These are phyloP conservation scores for Saguinus imperator DNA, from an alignment of 2,113 vertebrate species.

Conservation along the genomic window DNA sequence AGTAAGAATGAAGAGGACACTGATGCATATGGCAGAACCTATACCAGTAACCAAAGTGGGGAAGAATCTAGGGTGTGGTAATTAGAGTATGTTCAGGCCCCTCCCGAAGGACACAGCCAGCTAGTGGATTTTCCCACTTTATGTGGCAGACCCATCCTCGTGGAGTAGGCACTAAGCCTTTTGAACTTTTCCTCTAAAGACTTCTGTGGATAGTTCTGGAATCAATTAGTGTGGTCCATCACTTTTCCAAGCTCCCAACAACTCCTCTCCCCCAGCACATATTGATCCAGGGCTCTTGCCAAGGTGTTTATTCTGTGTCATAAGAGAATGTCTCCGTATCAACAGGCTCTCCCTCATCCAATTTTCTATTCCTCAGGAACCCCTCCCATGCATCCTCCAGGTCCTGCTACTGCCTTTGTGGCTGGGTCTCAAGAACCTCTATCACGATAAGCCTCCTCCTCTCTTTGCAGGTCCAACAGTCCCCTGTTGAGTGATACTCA, in stretches of 20 bases:
- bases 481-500: background rate
- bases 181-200: background rate
- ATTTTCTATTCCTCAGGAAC: background rate
- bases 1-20: background rate
- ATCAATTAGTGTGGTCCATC: background rate
- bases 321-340: background rate
- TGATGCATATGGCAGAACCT: background rate
- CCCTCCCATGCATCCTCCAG: no score
- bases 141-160: background rate
- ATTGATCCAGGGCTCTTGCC: background rate
- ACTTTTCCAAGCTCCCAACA: background rate
- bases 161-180: background rate
- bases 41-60: accelerated
- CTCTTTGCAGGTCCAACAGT: background rate
- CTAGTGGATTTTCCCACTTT: background rate
- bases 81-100: background rate
- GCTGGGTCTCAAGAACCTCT: background rate
- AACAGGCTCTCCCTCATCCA: background rate
- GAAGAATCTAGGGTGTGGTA: background rate
- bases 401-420: background rate
- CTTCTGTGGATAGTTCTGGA: background rate
- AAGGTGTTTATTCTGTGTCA: background rate
- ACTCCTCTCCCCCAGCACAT: background rate
- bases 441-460: background rate
- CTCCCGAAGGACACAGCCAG: background rate